Evolutionary conservation across 2,113 vertebrate genomes (phyloP).

Genomic region (Aythya baeri): DNA sequence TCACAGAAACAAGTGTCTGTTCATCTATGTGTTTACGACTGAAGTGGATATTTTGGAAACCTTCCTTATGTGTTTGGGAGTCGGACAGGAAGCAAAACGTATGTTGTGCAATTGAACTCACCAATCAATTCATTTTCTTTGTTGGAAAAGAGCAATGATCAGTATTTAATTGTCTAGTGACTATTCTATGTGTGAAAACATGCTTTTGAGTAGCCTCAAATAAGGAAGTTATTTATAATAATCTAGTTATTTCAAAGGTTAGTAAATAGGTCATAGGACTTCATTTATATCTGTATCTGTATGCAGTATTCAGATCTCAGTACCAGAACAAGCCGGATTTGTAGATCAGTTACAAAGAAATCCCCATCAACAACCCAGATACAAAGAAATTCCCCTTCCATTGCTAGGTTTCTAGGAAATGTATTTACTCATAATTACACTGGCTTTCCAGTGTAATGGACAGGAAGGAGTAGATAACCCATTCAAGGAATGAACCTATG

Average conservation of each 20-base stretch:
- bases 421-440: neutral
- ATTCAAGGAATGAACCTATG: neutral
- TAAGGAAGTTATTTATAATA: neutral
- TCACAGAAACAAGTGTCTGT: neutral
- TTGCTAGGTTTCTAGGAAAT: neutral
- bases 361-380: neutral
- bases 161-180: neutral
- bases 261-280: neutral
- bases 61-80: neutral
- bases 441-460: neutral
- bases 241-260: neutral
- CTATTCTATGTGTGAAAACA: neutral
- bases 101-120: neutral
- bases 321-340: neutral
- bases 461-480: neutral
- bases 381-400: neutral
- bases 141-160: neutral
- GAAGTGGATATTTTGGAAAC: neutral
- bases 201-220: neutral
- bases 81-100: neutral
- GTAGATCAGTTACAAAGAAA: too few species aligned
- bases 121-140: neutral
- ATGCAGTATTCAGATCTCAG: neutral
- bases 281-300: neutral
- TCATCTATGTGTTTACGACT: neutral